Conservation (phyloP, 2,888 invertebrate genomes). For the Dryobotodes eremita region DNA sequence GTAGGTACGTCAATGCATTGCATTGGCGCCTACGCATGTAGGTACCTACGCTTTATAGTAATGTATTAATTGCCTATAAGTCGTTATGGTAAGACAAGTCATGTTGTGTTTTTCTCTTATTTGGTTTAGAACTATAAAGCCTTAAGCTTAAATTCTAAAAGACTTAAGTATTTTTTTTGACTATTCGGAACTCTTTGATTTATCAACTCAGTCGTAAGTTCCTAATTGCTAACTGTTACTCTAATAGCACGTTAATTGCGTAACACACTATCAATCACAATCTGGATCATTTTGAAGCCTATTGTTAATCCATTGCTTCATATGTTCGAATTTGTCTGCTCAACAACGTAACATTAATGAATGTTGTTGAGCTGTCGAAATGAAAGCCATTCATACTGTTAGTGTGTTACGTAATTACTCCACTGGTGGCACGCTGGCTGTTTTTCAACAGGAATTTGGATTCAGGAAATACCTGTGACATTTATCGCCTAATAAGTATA, state of each 20-base stretch:
- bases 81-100: not conserved
- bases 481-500: not conserved
- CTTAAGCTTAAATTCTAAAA: not conserved
- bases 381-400: too few species aligned
- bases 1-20: constrained; percentile 11
- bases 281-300: too few species aligned
- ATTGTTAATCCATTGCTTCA: too few species aligned
- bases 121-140: not conserved
- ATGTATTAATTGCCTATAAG: not conserved
- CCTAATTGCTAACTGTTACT: too few species aligned
- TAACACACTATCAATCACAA: too few species aligned
- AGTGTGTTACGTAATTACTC: too few species aligned
- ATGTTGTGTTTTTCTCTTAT: not conserved
- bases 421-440: too few species aligned
- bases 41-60: not conserved
- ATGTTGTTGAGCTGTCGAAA: too few species aligned
- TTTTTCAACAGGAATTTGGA: not conserved
- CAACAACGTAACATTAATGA: too few species aligned
- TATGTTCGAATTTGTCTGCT: too few species aligned
- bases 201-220: not conserved
- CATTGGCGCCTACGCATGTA: constrained; percentile 23
- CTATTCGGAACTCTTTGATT: not conserved
- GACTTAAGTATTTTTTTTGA: not conserved
- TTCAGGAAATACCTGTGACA: not conserved
- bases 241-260: too few species aligned